These are phyloP conservation scores for Pristionchus entomophagus DNA, from an alignment of 2,888 invertebrate genomes.

Conservation along the genomic window DNA sequence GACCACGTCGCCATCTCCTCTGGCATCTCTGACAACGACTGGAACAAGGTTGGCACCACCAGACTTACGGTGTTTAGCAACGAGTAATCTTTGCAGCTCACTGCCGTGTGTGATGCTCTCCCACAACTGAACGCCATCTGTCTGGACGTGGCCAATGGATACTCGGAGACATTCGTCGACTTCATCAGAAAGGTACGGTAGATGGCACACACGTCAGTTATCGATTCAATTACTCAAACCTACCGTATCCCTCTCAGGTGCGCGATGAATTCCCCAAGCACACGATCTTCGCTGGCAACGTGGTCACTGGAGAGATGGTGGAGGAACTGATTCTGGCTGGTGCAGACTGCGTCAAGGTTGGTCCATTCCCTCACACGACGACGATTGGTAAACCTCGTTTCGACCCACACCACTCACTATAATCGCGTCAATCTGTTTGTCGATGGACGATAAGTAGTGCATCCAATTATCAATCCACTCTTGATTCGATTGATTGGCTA, in stretches of 20 bases:
- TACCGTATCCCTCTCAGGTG: slow-evolving; percentile 48
- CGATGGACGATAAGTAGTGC: not conserved
- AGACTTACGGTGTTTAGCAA: not conserved
- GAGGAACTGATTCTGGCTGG: slow-evolving; percentile 92
- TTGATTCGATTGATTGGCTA: no score
- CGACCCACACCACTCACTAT: not conserved
- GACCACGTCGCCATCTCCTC: slow-evolving; percentile 85
- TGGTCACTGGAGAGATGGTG: slow-evolving; percentile 97
- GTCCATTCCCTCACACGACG: not conserved
- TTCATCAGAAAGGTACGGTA: slow-evolving; percentile 82
- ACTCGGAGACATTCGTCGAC: slow-evolving; percentile 92
- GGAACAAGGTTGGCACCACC: slow-evolving; percentile 80
- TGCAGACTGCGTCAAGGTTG: slow-evolving; percentile 89
- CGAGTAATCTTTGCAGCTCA: slow-evolving; percentile 77
- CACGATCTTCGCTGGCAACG: slow-evolving; percentile 94
- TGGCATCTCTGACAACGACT: slow-evolving; percentile 88
- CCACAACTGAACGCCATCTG: slow-evolving; percentile 88
- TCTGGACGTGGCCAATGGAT: slow-evolving; percentile 94
- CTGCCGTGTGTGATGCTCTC: slow-evolving; percentile 80
- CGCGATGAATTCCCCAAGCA: slow-evolving; percentile 85
- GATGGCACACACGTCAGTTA: not conserved
- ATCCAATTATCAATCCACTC: not conserved
- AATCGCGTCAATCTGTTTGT: not conserved
- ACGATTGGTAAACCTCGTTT: not conserved
- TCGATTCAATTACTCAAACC: not conserved